Base-by-base conservation (phyloP, 92 coral and sea anemone genomes). In the Muricea muricata region DNA sequence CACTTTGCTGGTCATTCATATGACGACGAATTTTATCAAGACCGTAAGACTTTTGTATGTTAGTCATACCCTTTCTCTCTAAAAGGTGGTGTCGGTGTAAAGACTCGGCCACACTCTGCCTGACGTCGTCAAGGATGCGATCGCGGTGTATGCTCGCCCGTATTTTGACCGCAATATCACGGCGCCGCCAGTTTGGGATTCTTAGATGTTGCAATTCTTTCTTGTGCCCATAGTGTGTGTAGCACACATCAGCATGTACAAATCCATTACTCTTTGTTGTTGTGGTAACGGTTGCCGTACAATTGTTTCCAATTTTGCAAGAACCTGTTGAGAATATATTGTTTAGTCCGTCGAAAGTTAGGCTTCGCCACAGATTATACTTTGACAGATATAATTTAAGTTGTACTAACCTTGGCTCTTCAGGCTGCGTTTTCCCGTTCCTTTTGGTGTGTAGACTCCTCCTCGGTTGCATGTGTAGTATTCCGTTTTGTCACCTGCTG, bases 1-100 rank as follows among this genome's bases (percentile, higher is more conserved):
- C 91, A 60, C 93, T 87, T 28, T 86, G 84, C 34, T 83, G 91
- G 85, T 89, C 93, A 39, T 90, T 89, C 47, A 75, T 81, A 58
- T 91, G 93, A 10, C 87, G 82, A 45, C 85, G 65, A 1, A 84
- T 54, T 7, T 84, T 33, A 11, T 41, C 58, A 31, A 91, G 78
- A 37, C 92, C 94, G 85, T 78, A 91, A 4, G 88, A 81, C n/a
- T 73, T 56, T 68, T 73, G 46, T 30, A 91, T 91, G 79, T 78
- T 91, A 11, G 73, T 65, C 6, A 90, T 66, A 48, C 87, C 91
- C 35, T 90, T 90, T 23, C 42, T 87, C 29, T 78, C 91, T 4
- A 48, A 8, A 2, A 87, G 46, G 85, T 90, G 93, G 50, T 90
- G 58, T 7, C 88, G 81, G 12, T 63, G 31, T 8, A 88, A 57